A percentile compares a stretch with the other conserved stretches of the same genome.
Conservation (phyloP, 2,113 vertebrate genomes). For the Pachyramphus minor region DNA sequence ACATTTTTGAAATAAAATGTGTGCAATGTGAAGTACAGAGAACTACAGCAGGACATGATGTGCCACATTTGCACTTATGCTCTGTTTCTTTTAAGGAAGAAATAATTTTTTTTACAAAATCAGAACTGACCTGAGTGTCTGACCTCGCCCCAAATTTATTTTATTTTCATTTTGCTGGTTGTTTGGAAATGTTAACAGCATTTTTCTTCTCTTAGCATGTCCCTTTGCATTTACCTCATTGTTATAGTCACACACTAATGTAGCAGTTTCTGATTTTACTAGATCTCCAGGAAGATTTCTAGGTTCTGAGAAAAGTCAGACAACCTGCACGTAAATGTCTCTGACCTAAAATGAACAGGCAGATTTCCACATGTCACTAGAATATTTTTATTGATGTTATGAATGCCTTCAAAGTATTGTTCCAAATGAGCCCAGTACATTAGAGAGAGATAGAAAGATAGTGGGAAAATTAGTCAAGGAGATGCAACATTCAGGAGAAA, state of each 20-base stretch:
- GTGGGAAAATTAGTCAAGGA: background rate
- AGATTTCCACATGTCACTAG: background rate
- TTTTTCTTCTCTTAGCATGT: background rate
- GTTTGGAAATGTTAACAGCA: background rate
- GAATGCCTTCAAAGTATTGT: background rate
- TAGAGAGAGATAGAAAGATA: background rate
- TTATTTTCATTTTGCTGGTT: background rate
- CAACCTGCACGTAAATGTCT: background rate
- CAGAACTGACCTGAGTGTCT: background rate
- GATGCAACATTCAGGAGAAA: background rate
- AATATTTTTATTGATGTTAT: background rate
- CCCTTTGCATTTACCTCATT: background rate
- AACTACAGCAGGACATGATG: background rate
- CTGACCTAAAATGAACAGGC: background rate
- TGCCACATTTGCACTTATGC: background rate
- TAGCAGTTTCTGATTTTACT: background rate
- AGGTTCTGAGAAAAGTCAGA: background rate
- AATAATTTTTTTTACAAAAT: background rate
- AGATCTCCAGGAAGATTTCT: background rate
- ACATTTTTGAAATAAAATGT: background rate
- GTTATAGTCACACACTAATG: background rate
- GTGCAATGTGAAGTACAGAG: background rate
- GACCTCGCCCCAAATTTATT: background rate
- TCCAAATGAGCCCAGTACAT: background rate
- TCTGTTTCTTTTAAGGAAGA: background rate